Percentiles rank a stretch among this genome's conserved stretches.
These are phyloP conservation scores for Oopsacas minuta DNA, from an alignment of 37 sponge, comb jelly and placozoan species.

Conservation along the genomic window DNA sequence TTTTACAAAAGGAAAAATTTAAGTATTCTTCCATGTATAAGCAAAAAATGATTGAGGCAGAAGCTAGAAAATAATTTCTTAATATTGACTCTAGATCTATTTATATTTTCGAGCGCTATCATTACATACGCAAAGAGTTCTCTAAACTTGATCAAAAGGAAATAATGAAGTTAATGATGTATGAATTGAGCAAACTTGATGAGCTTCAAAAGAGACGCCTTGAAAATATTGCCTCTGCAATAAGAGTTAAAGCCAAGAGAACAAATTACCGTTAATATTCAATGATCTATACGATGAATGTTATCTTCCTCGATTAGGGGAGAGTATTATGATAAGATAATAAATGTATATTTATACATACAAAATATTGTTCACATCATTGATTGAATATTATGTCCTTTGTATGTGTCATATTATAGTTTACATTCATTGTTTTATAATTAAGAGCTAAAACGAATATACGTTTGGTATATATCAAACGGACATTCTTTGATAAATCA, in stretches of 20 bases:
- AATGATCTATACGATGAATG: background rate
- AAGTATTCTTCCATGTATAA: background rate
- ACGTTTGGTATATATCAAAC: too few species aligned
- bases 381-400: too few species aligned
- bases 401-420: too few species aligned
- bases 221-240: background rate
- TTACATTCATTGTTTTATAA: too few species aligned
- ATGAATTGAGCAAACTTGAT: background rate
- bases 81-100: background rate
- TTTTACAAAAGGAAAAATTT: background rate
- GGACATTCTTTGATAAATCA: too few species aligned
- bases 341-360: too few species aligned
- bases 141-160: background rate
- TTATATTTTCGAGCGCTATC: background rate
- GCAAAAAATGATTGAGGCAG: background rate
- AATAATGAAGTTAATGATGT: background rate
- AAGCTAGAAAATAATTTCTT: background rate
- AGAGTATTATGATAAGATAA: too few species aligned
- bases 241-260: background rate
- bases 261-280: background rate
- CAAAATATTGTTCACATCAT: too few species aligned
- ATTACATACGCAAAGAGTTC: background rate
- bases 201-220: background rate
- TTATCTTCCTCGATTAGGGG: background rate
- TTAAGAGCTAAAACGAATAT: too few species aligned